Base-by-base conservation (phyloP, 2,888 invertebrate genomes). In the Ectobius pallidus region DNA sequence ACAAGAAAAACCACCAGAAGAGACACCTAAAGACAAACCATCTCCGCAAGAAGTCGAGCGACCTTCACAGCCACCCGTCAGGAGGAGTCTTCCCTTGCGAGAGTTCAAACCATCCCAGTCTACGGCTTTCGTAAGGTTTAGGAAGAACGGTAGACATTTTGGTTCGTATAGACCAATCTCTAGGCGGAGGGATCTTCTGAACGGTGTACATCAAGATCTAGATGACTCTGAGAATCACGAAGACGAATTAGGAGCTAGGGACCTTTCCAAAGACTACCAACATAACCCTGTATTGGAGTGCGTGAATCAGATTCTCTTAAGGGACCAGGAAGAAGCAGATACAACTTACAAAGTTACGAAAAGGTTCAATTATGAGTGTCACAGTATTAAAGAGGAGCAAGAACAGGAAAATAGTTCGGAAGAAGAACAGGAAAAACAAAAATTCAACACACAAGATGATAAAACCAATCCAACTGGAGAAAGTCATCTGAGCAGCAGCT, bases 201-300 rank as follows among this genome's bases (percentile, higher is more conserved):
- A 20, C 16, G 42, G 14, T 18, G 4, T 32, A n/a, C n/a, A n/a
- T 25, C 87, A 86, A 84, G 75, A 78, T 79, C 75, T 83, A 82
- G 73, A 83, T 80, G 76, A 83, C 82, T 74, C 84, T 82, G 76
- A 78, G 80, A n/a, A 83, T 83, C 73, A 85, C 61, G 65, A 39
- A 85, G 78, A 85, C 85, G 88, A 90, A 22, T 18, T 62, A 49
- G 42, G 27, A 1, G 27, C 49, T 16, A 71, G 75, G 30, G 73
- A 75, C 52, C 80, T 74, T 62, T 72, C 76, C 58, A 77, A 75
- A 65, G 78, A 79, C 27, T 91, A 91, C 77, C 89, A 91, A 81
- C 92, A 93, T 77, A 94, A 94, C 83, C 94, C 94, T 1, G 94
- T 94, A 7, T 83, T 94, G 65, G 94, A 94, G 82, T 94, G 94